Base-by-base conservation (phyloP, 1,140 invertebrate genomes). In the Drosophila punjabiensis region DNA sequence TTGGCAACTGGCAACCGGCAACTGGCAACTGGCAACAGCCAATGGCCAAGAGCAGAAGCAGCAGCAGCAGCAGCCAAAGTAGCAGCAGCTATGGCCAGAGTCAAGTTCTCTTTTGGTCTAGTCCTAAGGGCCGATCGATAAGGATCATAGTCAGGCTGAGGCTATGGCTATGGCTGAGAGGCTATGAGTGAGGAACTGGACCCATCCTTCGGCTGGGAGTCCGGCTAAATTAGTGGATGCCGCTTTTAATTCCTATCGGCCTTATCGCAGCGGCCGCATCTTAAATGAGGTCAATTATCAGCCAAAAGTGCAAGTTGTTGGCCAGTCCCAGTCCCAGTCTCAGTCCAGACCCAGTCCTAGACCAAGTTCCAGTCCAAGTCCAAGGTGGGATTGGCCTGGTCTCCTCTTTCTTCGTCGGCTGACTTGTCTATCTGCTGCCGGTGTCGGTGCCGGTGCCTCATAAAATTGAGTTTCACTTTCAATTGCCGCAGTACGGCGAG, bases 261-360 rank as follows among this genome's bases (percentile, higher is more conserved):
- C 78, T 90, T 89, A 89, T 89, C 85, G 69, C 66, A 48, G 48
- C 75, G 52, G 56, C 68, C 75, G 53, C 85, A 89, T 90, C 85
- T 89, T 85, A 89, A 89, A 89, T 86, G 81, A 89, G 86, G 86
- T 90, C 86, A 89, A 89, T 89, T 86, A 89, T 89, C 82, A 84
- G 70, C 76, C 81, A 88, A 88, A 88, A 88, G 85, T 88, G 85
- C 85, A 88, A 88, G 85, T 88, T 85, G 81, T 76, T 80, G 62
- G 45, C 71, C 56, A 69, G 60, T 58, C 60, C 20, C 39, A 48
- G 52, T 18, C 48, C 71, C 60, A 66, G 60, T 58, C 47, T 7
- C 35, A 66, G 59, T 33, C 30, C 52, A 53, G 52, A 53, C 53
- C 53, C 53, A 56, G 53, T 56, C 33, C 55, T 58, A 58, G 55